Evolutionary conservation across 2,797 vertebrate genomes (phyloP).

Genomic region (Anolis apletophallus): DNA sequence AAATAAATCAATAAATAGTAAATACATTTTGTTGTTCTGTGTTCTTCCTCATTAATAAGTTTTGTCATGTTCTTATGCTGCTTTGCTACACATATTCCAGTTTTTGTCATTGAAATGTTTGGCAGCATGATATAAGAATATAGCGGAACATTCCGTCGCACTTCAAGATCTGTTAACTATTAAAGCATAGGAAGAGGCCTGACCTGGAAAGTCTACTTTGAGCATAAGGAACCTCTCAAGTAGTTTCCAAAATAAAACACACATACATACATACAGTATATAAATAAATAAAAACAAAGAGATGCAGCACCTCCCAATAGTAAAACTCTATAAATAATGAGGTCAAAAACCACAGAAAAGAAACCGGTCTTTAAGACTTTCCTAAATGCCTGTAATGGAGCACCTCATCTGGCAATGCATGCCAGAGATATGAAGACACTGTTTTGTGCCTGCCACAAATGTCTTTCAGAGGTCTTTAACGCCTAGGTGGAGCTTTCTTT

Average conservation of each 20-base stretch:
- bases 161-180: no score
- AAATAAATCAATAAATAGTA: no score
- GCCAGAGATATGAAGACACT: not conserved
- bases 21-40: no score
- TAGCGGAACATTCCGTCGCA: no score
- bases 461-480: not conserved
- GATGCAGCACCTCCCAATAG: not conserved
- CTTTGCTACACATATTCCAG: no score
- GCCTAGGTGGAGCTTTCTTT: no score
- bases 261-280: not conserved
- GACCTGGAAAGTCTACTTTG: no score
- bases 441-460: not conserved
- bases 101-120: no score
- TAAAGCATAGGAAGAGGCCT: no score
- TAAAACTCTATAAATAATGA: not conserved
- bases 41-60: no score
- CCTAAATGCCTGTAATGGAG: not conserved
- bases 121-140: no score
- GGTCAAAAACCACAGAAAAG: not conserved
- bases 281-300: not conserved
- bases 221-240: not conserved
- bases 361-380: not conserved
- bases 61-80: no score
- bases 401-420: not conserved
- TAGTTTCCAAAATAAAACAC: not conserved